Base-by-base conservation (phyloP, 64 coral and sea anemone genomes). In the Trachythela sp. region DNA sequence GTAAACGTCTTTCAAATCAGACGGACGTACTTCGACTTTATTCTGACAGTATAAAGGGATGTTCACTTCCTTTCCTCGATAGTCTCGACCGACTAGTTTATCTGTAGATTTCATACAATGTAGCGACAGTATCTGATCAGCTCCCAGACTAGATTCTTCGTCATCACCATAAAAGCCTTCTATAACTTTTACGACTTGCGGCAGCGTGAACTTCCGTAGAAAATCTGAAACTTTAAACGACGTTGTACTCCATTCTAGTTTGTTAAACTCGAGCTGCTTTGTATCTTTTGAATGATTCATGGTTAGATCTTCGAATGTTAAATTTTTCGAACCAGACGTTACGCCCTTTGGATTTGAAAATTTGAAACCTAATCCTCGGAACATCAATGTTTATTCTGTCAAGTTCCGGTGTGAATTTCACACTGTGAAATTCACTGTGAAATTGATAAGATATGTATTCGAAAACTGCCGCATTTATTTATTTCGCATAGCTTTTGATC, bases 1-100 rank as follows among this genome's bases (percentile, higher is more conserved):
- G 5, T 49, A 83, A 39, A 77, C 88, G 10, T 84, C 33, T 3
- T 52, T 0, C 15, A 43, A 35, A 54, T 89, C 32, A 22, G 59
- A 24, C 30, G 92, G 92, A 56, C 89, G 70, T 39, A 93, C 48
- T 75, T 89, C 42, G 48, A 89, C 92, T 89, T 93, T 93, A 2
- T 39, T 59, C 72, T 86, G 88, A 24, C 84, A 86, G 36, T 93
- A 36, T n/a, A 85, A 36, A 42, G 83, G 92, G 13, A 93, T 54
- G 8, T 84, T 89, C 45, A 93, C 35, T 20, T 93, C 88, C 77
- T 54, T 60, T 29, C 70, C 30, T 13, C 35, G 30, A 31, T 45
- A 22, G 34, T 93, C 84, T 35, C 77, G n/a, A 27, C 41, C 92
- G 15, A 89, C 1, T 26, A 93, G 38, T 68, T 54, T 89, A 17